Evolutionary conservation across 1,140 invertebrate genomes (phyloP), one percentile per base, ranked within the genome.

Genomic region (Vanessa atalanta): DNA sequence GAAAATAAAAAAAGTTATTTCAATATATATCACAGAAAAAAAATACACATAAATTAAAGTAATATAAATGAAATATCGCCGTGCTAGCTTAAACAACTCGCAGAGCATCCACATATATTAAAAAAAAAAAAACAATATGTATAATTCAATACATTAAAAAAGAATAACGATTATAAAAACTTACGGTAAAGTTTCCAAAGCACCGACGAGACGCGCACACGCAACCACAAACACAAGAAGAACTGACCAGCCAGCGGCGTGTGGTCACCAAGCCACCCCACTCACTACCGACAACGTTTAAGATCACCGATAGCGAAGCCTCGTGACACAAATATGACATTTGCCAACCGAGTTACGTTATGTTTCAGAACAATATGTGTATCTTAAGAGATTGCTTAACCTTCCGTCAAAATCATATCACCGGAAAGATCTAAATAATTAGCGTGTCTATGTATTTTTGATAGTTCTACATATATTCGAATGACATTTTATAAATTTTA

Each of bases 251-350:
- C 43, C 50, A 47, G 51, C 65, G 15, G 63, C 61, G 63, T 69
- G 72, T 72, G 78, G 74, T 76, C 72, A 75, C 75, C 65, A 77
- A 53, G 65, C 51, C 78, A 72, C 83, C 83, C 85, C 78, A 75
- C 81, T 77, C 71, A 57, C 13, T 68, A 47, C 72, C 61, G 70
- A 61, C 61, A 50, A 66, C 71, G 70, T 66, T 75, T 70, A 67
- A 79, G 79, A 73, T 76, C 66, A 66, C 50, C 77, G 74, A 79
- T 72, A 79, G 73, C 16, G 50, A 60, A 68, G 73, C 64, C 72
- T 79, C 79, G 72, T 77, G 81, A 82, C 79, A 79, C 69, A 73
- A 76, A 82, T 75, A 51, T 77, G 71, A 75, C 73, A 77, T 82
- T 82, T 76, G 73, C 75, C 79, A 83, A 78, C 70, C 48, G 68